phyloP scores from a whole-genome alignment of 2,113 vertebrate genomes.

The Puffinus mauretanicus region DNA sequence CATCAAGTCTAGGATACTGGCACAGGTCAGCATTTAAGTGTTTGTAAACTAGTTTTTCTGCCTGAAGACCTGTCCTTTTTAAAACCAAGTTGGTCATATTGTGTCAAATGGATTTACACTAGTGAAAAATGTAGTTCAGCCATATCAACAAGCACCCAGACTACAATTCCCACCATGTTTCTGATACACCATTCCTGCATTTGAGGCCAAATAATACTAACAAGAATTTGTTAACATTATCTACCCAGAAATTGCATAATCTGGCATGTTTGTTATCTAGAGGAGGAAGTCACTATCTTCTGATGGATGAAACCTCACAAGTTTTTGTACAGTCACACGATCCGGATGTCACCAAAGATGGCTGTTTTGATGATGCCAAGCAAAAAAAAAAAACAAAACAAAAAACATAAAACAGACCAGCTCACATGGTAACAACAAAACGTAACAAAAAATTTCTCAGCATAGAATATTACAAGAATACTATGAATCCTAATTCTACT shows the following conservation, averaged over 20 bases:
- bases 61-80: not conserved
- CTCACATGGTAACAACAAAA: not conserved
- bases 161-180: not conserved
- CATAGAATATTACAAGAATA: not conserved
- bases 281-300: constrained; percentile 74
- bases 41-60: not conserved
- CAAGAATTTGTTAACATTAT: not conserved
- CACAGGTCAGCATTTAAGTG: not conserved
- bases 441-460: not conserved
- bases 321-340: constrained; percentile 64
- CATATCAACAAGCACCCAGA: not conserved
- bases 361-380: constrained; percentile 61
- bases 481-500: not conserved
- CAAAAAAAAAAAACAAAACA: constrained; percentile 4
- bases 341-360: constrained; percentile 66
- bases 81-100: not conserved
- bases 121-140: not conserved
- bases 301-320: constrained; percentile 73
- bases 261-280: not conserved
- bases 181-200: not conserved
- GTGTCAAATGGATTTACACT: not conserved
- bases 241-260: constrained; percentile 18
- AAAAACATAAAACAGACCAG: not conserved
- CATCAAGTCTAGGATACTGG: not conserved
- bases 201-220: not conserved